Evolutionary conservation across 2,113 vertebrate species (phyloP), one percentile per base, ranked within the genome.

Genomic region (Myotis yumanensis): DNA sequence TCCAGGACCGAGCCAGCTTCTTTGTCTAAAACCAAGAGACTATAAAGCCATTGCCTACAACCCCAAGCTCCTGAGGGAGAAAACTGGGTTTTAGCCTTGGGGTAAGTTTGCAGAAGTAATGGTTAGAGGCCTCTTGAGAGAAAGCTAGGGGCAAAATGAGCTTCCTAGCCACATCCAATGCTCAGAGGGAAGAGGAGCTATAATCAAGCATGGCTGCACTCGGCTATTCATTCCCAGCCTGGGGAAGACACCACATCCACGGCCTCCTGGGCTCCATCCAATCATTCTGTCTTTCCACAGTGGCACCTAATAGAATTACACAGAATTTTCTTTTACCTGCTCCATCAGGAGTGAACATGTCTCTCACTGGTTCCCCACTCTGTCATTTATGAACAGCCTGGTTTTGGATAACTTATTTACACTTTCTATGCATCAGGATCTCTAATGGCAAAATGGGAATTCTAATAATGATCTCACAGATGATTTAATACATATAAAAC

Each of bases 321-420:
- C 25, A 51, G n/a, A 9, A 4, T 35, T 76, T 37, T n/a, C 22
- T 12, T 52, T 11, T 7, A 1, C 3, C 28, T 0, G 1, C 28
- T 10, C 25, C 59, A 0, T 66, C 46, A 28, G 8, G 46, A 57
- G n/a, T 77, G 2, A 89, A 14, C 22, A 1, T 17, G 6, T 77
- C 16, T 77, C 40, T 89, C 28, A 30, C 30, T 52, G 14, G 9
- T 11, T 57, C 25, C 35, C 28, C 30, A 18, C 9, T 71, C 43
- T 46, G 17, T 3, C 66, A 66, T 54, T 80, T 35, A 37, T 1
- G 0, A 66, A 17, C 7, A 22, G 4, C 54, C 46, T 80, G 72
- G 3, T 4, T 72, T 46, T 81, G 59, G 22, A 1, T 35, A 48
- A 72, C 35, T 18, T 25, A 35, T 15, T 7, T 4, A 71, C 23